Conservation (phyloP, 2,113 vertebrate genomes). For the Cygnus atratus region DNA sequence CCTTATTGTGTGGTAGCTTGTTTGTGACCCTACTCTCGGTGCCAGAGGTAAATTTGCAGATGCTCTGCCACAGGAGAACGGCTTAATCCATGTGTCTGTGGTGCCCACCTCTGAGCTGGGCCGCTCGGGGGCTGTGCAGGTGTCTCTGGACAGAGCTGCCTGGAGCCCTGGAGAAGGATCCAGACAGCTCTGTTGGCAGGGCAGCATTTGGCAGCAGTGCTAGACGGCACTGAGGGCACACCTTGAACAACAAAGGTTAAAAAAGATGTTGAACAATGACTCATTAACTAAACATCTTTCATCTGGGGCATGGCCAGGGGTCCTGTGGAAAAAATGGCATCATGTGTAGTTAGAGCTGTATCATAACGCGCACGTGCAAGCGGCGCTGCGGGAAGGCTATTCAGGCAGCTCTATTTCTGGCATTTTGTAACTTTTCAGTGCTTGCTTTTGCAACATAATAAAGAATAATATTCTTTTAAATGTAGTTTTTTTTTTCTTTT, state of each 20-base stretch:
- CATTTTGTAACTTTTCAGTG: background rate
- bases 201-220: rapidly evolving
- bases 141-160: background rate
- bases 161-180: background rate
- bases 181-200: background rate
- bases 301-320: background rate
- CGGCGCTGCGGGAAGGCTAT: background rate
- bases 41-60: background rate
- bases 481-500: conserved; percentile 11
- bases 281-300: background rate
- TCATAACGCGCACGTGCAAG: rapidly evolving
- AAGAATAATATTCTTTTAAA: conserved; percentile 13
- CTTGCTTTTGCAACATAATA: background rate
- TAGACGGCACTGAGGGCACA: background rate
- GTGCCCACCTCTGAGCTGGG: background rate
- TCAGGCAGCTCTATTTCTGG: background rate
- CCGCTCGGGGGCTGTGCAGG: rapidly evolving
- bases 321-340: background rate
- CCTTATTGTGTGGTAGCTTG: rapidly evolving
- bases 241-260: background rate
- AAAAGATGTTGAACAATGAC: background rate
- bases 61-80: background rate
- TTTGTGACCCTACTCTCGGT: background rate
- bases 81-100: background rate
- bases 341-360: background rate